Conservation (phyloP, 2,113 vertebrate species). For the Galemys pyrenaicus region DNA sequence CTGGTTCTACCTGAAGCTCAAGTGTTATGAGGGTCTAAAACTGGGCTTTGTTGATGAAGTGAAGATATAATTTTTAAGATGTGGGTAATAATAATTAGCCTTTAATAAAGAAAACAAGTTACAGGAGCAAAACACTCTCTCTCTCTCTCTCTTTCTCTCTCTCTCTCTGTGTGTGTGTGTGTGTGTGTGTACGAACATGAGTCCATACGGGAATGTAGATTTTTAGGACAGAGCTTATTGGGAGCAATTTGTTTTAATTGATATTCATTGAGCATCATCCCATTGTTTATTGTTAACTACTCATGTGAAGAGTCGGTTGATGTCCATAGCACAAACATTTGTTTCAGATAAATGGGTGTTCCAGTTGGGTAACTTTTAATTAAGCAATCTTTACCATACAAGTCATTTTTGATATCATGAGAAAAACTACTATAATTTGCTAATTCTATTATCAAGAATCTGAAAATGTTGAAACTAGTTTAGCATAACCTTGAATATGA, state of each 20-base stretch:
- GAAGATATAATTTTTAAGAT: slow-evolving; percentile 31
- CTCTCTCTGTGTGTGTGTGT: fast-evolving
- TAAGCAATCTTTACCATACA: slow-evolving; percentile 78
- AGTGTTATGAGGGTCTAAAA: not conserved
- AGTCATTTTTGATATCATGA: slow-evolving; percentile 75
- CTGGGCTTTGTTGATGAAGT: not conserved
- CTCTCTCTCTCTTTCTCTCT: no score
- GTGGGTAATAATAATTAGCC: slow-evolving; percentile 74
- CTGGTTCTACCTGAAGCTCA: not conserved
- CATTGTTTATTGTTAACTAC: slow-evolving; percentile 84
- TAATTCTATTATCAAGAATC: slow-evolving; percentile 75
- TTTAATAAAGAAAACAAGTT: slow-evolving; percentile 78
- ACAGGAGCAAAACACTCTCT: slow-evolving; percentile 77
- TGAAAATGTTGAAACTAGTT: slow-evolving; percentile 44
- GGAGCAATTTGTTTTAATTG: slow-evolving; percentile 85
- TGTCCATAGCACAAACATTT: slow-evolving; percentile 84
- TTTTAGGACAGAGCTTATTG: slow-evolving; percentile 80
- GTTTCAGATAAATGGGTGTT: slow-evolving; percentile 86
- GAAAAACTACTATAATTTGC: slow-evolving; percentile 62
- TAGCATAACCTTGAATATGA: slow-evolving; percentile 56
- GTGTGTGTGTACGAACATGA: not conserved
- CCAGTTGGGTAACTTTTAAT: slow-evolving; percentile 88
- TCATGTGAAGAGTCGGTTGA: slow-evolving; percentile 86
- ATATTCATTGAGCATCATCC: slow-evolving; percentile 84
- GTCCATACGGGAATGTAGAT: slow-evolving; percentile 40